Evolutionary conservation across 2,797 vertebrate species (phyloP).

Genomic region (Australoheros facetus): DNA sequence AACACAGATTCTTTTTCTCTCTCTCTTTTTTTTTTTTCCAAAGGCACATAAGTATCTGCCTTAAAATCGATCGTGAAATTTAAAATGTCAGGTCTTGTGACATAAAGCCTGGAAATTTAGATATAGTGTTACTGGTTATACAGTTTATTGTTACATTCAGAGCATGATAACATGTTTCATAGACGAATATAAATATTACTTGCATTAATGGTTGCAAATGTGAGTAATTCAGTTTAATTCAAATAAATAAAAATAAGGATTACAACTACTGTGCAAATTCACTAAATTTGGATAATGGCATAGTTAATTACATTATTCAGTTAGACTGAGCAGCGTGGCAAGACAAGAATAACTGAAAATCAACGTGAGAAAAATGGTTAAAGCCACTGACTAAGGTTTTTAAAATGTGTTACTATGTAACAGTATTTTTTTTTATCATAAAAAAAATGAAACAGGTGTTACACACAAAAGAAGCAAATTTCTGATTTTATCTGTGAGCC

Average conservation of each 20-base stretch:
- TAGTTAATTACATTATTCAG: not conserved
- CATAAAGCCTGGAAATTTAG: not conserved
- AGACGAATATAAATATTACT: not conserved
- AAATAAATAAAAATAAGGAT: not conserved
- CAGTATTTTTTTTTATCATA: not conserved
- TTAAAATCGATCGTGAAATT: slow-evolving; percentile 11
- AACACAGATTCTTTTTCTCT: slow-evolving; percentile 21
- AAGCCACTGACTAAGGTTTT: not conserved
- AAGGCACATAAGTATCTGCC: slow-evolving; percentile 18
- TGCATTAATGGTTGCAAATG: not conserved
- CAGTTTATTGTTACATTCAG: not conserved
- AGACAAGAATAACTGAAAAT: not conserved
- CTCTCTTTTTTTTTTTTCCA: not conserved
- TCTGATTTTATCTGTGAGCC: slow-evolving; percentile 12
- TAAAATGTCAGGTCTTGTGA: not conserved
- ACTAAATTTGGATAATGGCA: not conserved
- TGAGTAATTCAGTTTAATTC: not conserved
- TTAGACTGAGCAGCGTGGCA: not conserved
- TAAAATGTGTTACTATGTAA: not conserved
- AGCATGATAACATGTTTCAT: not conserved
- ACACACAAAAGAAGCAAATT: not conserved
- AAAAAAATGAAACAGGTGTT: slow-evolving; percentile 21
- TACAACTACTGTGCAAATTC: not conserved
- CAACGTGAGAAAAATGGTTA: not conserved
- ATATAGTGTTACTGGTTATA: not conserved